Conservation (phyloP, 1,140 invertebrate species). For the Heterodera carotae region DNA sequence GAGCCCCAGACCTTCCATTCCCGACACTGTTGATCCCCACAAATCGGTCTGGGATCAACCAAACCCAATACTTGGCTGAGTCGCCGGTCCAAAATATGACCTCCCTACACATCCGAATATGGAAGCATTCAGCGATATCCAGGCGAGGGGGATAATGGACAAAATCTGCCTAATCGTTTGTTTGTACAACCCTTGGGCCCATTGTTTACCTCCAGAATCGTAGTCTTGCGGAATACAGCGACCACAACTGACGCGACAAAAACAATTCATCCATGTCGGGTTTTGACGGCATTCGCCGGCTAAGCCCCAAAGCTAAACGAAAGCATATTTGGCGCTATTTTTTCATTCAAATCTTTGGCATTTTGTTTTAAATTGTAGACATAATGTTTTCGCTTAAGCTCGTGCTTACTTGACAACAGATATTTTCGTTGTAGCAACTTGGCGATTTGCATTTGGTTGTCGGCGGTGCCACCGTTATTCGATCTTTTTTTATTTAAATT, state of each 20-base stretch:
- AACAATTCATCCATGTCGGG: constrained; percentile 51
- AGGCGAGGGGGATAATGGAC: no score
- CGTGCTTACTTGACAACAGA: constrained; percentile 41
- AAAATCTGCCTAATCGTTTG: no score
- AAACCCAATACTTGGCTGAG: no score
- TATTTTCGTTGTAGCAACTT: constrained; percentile 56
- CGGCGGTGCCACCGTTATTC: constrained; percentile 25
- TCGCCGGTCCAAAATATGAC: no score
- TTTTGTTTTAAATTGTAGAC: not conserved
- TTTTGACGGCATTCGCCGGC: constrained; percentile 45
- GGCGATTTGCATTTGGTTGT: constrained; percentile 41
- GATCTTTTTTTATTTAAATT: not conserved
- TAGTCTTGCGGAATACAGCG: constrained; percentile 51
- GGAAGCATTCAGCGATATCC: no score
- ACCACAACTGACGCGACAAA: constrained; percentile 53
- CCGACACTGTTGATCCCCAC: no score
- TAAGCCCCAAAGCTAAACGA: constrained; percentile 48
- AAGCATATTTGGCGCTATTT: not conserved
- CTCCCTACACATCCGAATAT: no score
- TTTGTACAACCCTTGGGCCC: no score
- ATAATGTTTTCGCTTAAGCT: not conserved
- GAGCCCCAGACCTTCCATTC: no score
- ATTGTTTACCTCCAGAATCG: constrained; percentile 43
- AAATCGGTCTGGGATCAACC: no score
- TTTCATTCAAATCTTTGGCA: not conserved